Evolutionary conservation across 2,888 invertebrate genomes (phyloP), one percentile per base, ranked within the genome.

Genomic region (Gonocerus acuteangulatus): DNA sequence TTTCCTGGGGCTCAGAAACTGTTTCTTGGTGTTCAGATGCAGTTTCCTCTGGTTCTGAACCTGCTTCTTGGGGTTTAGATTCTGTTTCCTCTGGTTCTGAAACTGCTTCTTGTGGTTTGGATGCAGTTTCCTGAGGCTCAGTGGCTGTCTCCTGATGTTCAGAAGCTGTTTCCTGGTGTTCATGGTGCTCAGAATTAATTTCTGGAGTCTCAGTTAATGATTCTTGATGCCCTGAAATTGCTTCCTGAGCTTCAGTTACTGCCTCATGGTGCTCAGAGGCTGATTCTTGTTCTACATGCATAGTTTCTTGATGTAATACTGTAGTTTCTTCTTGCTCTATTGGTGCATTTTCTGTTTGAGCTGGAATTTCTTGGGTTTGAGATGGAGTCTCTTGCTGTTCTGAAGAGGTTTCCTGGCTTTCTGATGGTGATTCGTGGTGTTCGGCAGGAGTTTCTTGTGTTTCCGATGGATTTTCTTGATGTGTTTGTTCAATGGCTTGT

Each of bases 21-120:
- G 54, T 32, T 45, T 62, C 61, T 47, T 63, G 61, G 11, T 64
- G 49, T 39, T 65, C 65, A 52, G 48, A 52, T 22, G 23, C 54
- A 3, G 39, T 57, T 49, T 57, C 65, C 60, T 44, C 57, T 58
- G 45, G 64, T 60, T 67, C 64, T 11, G 64, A 15, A 44, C 54
- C 59, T 19, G 60, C 18, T 44, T 60, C 60, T 44, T 47, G 60
- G 3, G 13, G 27, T 7, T 7, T 42, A 54, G 32, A 23, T 23
- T 21, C 23, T 2, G 21, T 13, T 23, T 36, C 27, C 4, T 19
- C 21, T 18, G 13, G 11, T 51, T 42, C 60, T 36, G 52, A 58
- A 59, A 56, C 61, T 2, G 7, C n/a, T 65, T 68, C 68, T 36
- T 52, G 47, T 45, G 62, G 62, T 48, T 62, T 64, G 32, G 44